A percentile compares a stretch with the other conserved stretches of the same genome.
Evolutionary conservation across 2,113 vertebrate species (phyloP).

Genomic region (Cichladusa arquata): DNA sequence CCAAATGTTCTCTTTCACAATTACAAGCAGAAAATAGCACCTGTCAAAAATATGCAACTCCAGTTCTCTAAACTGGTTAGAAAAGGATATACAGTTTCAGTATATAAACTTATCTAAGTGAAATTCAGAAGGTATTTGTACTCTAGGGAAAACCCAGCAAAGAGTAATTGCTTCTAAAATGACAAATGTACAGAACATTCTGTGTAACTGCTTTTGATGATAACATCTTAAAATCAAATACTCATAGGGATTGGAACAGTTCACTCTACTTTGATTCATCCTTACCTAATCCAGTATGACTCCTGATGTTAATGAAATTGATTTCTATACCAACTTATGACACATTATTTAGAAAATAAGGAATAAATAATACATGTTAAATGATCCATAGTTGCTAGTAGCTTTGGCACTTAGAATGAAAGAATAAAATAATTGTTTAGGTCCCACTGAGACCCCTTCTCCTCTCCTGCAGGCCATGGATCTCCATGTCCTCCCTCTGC

Average conservation of each 20-base stretch:
- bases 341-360: background rate
- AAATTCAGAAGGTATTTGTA: slow-evolving; percentile 1
- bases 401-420: background rate
- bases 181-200: background rate
- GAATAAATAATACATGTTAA: background rate
- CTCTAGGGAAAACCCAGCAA: background rate
- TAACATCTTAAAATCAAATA: background rate
- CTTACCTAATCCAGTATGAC: background rate
- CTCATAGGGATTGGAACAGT: background rate
- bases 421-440: background rate
- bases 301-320: background rate
- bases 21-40: slow-evolving; percentile 27
- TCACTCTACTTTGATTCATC: background rate
- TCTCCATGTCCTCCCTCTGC: background rate
- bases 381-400: background rate
- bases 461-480: background rate
- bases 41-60: background rate
- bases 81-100: slow-evolving; percentile 6
- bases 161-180: background rate
- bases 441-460: background rate
- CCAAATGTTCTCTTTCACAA: slow-evolving; percentile 1
- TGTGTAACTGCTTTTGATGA: background rate
- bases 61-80: slow-evolving; percentile 37
- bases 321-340: background rate
- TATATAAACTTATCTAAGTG: background rate